Conservation (phyloP, 2,888 invertebrate species). For the Periphyllus acericola region DNA sequence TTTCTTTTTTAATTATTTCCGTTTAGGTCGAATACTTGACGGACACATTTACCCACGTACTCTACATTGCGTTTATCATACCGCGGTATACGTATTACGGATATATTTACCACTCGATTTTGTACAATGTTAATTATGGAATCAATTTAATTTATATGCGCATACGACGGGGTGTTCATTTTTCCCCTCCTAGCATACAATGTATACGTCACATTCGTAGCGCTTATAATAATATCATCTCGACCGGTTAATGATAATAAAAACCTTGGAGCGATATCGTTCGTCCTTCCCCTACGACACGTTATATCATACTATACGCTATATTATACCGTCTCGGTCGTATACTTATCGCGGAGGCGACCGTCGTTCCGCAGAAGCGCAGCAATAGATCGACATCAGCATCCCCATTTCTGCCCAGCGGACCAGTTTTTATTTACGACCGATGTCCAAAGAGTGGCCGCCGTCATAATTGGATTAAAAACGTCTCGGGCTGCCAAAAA, state of each 20-base stretch:
- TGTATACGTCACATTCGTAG: no score
- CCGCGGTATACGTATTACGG: no score
- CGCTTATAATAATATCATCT: not conserved
- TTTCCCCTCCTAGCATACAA: not conserved
- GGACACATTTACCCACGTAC: no score
- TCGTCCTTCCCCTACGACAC: not conserved
- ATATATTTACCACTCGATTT: no score
- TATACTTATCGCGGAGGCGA: not conserved
- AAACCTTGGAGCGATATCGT: not conserved
- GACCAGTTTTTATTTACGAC: slow-evolving; percentile 52
- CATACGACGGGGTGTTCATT: no score
- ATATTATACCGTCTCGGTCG: not conserved
- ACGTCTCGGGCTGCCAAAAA: slow-evolving; percentile 53
- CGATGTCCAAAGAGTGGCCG: not conserved
- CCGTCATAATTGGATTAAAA: slow-evolving; percentile 61
- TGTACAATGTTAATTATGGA: no score
- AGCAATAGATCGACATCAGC: not conserved
- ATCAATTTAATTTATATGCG: no score
- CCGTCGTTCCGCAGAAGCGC: not conserved
- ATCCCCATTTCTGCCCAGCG: not conserved
- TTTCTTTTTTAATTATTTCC: not conserved
- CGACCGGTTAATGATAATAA: slow-evolving; percentile 1
- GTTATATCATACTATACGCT: no score
- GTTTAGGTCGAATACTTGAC: no score
- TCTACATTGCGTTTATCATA: no score